A percentile compares a stretch with the other conserved stretches of the same genome.
Conservation (phyloP, 2,797 vertebrate genomes). For the Pogonophryne albipinna region DNA sequence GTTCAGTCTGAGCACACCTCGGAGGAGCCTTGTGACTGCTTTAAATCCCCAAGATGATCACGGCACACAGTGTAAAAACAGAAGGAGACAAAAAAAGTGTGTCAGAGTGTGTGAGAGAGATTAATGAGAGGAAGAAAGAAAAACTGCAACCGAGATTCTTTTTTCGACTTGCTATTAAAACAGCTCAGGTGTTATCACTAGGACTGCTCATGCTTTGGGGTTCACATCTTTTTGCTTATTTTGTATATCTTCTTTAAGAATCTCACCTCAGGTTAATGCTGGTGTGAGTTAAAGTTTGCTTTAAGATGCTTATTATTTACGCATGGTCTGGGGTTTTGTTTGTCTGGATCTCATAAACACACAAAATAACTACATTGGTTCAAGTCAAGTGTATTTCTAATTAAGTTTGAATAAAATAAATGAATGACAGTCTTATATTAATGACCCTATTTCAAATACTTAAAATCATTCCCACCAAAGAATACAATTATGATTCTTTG, state of each 20-base stretch:
- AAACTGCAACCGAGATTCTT: constrained; percentile 27
- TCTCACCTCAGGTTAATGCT: constrained; percentile 3
- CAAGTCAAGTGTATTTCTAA: constrained; percentile 1
- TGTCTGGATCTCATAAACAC: background rate
- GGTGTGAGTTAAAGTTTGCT: constrained; percentile 2
- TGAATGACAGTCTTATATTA: background rate
- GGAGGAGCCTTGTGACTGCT: constrained; percentile 36
- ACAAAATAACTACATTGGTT: background rate
- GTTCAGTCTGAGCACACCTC: constrained; percentile 41
- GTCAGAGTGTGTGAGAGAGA: background rate
- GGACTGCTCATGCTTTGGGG: background rate
- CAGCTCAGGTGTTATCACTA: constrained; percentile 30
- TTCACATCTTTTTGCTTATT: constrained; percentile 13
- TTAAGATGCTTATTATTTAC: constrained; percentile 8
- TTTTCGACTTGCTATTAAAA: constrained; percentile 31
- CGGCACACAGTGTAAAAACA: constrained; percentile 11
- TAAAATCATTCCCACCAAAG: constrained; percentile 20
- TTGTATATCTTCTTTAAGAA: constrained; percentile 10
- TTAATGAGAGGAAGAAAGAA: constrained; percentile 37
- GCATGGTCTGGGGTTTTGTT: background rate
- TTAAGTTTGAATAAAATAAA: background rate
- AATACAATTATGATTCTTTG: constrained; percentile 29
- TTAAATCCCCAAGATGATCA: constrained; percentile 53
- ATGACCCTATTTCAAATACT: constrained; percentile 5
- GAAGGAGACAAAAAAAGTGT: constrained; percentile 1